Evolutionary conservation across 2,888 invertebrate species (phyloP), one percentile per base, ranked within the genome.

Genomic region (Lithodes maja): DNA sequence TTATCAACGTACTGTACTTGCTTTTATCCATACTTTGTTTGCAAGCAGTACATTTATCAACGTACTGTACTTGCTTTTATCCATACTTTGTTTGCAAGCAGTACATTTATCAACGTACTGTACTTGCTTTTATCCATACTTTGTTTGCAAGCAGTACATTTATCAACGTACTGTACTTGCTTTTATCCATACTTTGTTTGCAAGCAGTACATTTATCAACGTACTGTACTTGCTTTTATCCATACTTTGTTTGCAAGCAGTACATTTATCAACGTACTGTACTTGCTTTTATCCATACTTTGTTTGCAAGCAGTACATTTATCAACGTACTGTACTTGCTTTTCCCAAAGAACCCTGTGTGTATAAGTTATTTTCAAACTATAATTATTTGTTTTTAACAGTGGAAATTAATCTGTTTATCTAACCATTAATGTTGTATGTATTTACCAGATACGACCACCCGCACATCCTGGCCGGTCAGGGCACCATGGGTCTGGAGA

Each of bases 381-480:
- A 50, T 52, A 0, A n/a, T n/a, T 79, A 2, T 15, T 52, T 71
- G 71, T 15, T 71, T 17, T 17, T 71, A 3, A 5, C 3, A 71
- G 17, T 71, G 71, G 17, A 17, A 0, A 71, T 71, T 68, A 0
- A n/a, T 74, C 17, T 74, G 17, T 74, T n/a, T 74, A 15, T 74
- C 74, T 17, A 74, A 15, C 17, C n/a, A 74, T 74, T n/a, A 15
- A n/a, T 74, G 68, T n/a, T 74, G n/a, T 15, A 3, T 74, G 12
- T 74, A 3, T n/a, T n/a, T n/a, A 3, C 74, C 93, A 97, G 97
- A 1, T 99, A 98, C 93, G 99, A 99, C 94, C 98, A 99, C 94
- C 98, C 98, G 0, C 96, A 98, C 93, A 98, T 99, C 91, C 96
- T 99, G 95, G 97, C 98, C 0, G 99, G 99, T 0, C 98, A 98